A percentile compares a stretch with the other conserved stretches of the same genome.
Conservation (phyloP, 2,888 invertebrate species). For the Chrysolina americana region DNA sequence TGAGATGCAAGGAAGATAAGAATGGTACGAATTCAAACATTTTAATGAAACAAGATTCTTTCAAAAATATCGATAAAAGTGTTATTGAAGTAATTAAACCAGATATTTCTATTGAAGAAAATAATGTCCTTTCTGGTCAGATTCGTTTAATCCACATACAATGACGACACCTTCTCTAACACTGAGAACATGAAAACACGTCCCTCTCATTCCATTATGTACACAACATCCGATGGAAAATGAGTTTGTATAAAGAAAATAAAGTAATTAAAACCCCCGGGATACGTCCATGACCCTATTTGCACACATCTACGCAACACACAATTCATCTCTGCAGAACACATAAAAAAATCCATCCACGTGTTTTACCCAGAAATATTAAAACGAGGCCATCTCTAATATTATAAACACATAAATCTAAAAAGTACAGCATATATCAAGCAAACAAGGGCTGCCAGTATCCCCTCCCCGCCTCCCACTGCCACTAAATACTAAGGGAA, state of each 20-base stretch:
- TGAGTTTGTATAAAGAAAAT: slow-evolving; percentile 12
- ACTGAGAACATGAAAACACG: not conserved
- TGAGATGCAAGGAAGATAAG: no score
- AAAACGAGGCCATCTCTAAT: slow-evolving; percentile 61
- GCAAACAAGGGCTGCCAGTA: slow-evolving; percentile 50
- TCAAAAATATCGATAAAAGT: not conserved
- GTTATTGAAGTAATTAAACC: not conserved
- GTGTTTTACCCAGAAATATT: slow-evolving; percentile 55
- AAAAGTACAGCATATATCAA: slow-evolving; percentile 61
- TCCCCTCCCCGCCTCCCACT: slow-evolving; percentile 51
- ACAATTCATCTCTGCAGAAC: slow-evolving; percentile 37
- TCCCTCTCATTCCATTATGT: not conserved
- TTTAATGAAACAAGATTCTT: no score
- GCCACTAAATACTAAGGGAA: slow-evolving; percentile 59
- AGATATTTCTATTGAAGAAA: no score
- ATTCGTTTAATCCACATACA: not conserved
- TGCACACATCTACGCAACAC: slow-evolving; percentile 41
- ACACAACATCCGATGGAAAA: slow-evolving; percentile 18
- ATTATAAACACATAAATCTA: slow-evolving; percentile 66
- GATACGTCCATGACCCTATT: slow-evolving; percentile 35
- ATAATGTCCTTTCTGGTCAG: not conserved
- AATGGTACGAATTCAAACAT: no score
- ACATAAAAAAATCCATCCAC: slow-evolving; percentile 51
- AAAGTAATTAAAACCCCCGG: slow-evolving; percentile 7
- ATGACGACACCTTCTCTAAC: not conserved